phyloP scores from a whole-genome alignment of 1,140 invertebrate genomes.

The Ips typographus region DNA sequence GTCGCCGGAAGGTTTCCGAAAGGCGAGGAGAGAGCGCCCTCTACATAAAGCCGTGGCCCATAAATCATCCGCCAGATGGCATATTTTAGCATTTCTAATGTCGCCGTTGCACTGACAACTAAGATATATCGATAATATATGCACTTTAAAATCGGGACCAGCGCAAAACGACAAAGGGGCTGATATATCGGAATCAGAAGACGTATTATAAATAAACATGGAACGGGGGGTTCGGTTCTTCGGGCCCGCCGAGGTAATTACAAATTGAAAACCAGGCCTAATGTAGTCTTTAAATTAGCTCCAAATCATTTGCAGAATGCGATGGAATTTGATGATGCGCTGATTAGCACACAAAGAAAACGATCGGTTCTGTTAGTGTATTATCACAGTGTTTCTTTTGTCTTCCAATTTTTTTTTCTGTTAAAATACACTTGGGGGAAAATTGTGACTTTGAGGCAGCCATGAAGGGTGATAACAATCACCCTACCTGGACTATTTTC shows the following conservation, averaged over 20 bases:
- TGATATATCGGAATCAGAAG: slow-evolving; percentile 35
- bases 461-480: too few species aligned
- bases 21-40: slow-evolving; percentile 18
- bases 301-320: slow-evolving; percentile 33
- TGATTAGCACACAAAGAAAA: slow-evolving; percentile 32
- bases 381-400: not conserved
- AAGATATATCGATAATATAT: slow-evolving; percentile 53
- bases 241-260: slow-evolving; percentile 23
- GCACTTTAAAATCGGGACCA: slow-evolving; percentile 47
- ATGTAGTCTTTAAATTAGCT: slow-evolving; percentile 36
- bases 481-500: too few species aligned
- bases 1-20: too few species aligned
- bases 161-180: slow-evolving; percentile 37
- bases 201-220: slow-evolving; percentile 38
- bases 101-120: slow-evolving; percentile 44
- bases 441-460: too few species aligned
- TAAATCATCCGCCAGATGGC: slow-evolving; percentile 53
- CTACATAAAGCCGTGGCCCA: slow-evolving; percentile 27
- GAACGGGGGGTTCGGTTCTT: slow-evolving; percentile 13
- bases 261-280: slow-evolving; percentile 33
- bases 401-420: too few species aligned
- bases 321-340: slow-evolving; percentile 29
- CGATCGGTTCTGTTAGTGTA: not conserved
- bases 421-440: too few species aligned
- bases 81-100: slow-evolving; percentile 54